phyloP scores from a whole-genome alignment of 2,797 vertebrate genomes.

The Pseudochirops corinnae region DNA sequence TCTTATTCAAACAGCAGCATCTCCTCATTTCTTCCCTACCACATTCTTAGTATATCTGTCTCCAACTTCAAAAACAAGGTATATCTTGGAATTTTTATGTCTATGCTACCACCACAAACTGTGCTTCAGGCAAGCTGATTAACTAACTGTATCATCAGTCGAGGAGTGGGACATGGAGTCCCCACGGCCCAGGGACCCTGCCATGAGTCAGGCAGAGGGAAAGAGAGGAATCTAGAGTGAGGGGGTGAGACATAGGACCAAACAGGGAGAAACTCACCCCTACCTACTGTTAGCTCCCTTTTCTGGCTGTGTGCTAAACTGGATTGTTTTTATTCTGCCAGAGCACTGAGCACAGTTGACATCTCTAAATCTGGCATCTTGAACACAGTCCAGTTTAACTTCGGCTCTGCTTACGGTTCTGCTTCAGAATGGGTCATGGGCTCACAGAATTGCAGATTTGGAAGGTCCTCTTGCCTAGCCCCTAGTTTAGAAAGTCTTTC shows the following conservation, averaged over 20 bases:
- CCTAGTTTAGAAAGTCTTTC: background rate
- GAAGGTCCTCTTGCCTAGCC: background rate
- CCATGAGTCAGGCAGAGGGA: rapidly evolving
- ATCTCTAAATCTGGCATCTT: background rate
- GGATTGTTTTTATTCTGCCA: background rate
- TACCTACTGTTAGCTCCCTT: background rate
- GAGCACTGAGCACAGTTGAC: too few species aligned
- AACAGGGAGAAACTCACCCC: background rate
- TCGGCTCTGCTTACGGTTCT: background rate
- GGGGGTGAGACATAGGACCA: background rate
- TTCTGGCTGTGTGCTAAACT: background rate
- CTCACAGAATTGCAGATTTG: background rate
- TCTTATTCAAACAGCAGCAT: background rate
- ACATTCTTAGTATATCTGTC: background rate
- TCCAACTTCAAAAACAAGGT: background rate
- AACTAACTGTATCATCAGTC: background rate
- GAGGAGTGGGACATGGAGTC: background rate
- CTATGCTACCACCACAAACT: background rate
- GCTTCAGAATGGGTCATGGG: background rate
- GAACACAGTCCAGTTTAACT: background rate
- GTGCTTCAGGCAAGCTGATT: background rate
- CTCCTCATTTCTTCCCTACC: background rate
- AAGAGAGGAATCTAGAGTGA: background rate
- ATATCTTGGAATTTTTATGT: background rate
- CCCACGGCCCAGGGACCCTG: background rate